A percentile compares a stretch with the other conserved stretches of the same genome.
phyloP scores from a whole-genome alignment of 1,140 invertebrate species.

The Diabrotica undecimpunctata region DNA sequence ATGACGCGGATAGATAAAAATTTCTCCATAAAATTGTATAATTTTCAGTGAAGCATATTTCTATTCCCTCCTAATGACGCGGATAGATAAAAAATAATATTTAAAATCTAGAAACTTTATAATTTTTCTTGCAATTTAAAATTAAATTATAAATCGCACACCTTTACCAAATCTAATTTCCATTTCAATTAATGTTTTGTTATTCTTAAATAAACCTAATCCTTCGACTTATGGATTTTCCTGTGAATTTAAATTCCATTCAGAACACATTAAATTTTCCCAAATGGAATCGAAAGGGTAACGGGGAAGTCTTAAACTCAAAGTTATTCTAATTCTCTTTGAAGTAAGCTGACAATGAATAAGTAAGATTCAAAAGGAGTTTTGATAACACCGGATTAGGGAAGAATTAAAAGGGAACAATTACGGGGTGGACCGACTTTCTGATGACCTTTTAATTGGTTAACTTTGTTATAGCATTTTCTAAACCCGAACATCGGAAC shows the following conservation, averaged over 20 bases:
- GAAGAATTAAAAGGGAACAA: conserved; percentile 4
- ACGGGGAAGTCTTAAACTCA: conserved; percentile 24
- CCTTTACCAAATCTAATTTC: conserved; percentile 8
- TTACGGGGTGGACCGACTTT: background rate
- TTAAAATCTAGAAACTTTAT: too few relatives aligned
- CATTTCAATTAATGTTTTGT: conserved; percentile 20
- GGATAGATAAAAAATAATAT: too few relatives aligned
- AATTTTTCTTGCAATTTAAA: too few relatives aligned
- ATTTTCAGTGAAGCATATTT: too few relatives aligned
- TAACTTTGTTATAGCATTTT: too few relatives aligned
- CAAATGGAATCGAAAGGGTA: conserved; percentile 25
- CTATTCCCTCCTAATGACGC: too few relatives aligned
- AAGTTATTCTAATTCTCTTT: conserved; percentile 38
- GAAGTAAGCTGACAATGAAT: conserved; percentile 41
- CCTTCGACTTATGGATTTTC: conserved; percentile 21
- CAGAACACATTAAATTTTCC: conserved; percentile 28
- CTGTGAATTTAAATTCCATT: conserved; percentile 25
- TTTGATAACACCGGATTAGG: conserved; percentile 31
- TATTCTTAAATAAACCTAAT: conserved; percentile 22
- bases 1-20: too few relatives aligned
- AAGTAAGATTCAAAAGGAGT: conserved; percentile 37
- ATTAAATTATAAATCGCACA: too few relatives aligned
- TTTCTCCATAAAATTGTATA: too few relatives aligned
- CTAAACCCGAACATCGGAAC: too few relatives aligned
- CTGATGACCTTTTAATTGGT: too few relatives aligned